These are phyloP conservation scores for Drosophila melanosoma DNA, from an alignment of 2,888 invertebrate species.

Conservation along the genomic window DNA sequence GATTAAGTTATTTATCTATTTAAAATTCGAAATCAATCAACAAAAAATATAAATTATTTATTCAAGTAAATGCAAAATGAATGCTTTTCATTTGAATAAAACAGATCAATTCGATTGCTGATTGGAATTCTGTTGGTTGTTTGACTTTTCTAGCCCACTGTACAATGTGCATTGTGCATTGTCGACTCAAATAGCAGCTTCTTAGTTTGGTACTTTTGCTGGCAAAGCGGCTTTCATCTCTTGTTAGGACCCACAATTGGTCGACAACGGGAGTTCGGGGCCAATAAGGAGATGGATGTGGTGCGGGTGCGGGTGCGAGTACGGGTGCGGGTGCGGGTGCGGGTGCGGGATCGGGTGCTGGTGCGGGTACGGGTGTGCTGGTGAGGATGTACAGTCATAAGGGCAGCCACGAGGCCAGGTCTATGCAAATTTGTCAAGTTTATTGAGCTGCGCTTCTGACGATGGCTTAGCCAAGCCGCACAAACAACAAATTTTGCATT, in stretches of 20 bases:
- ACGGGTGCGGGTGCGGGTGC: background rate
- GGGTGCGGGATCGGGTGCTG: background rate
- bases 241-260: constrained; percentile 40
- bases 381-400: constrained; percentile 19
- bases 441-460: constrained; percentile 60
- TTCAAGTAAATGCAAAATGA: background rate
- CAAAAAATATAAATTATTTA: background rate
- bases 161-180: constrained; percentile 5
- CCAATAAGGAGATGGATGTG: background rate
- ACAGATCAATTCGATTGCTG: background rate
- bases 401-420: constrained; percentile 28
- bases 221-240: constrained; percentile 47
- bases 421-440: constrained; percentile 71
- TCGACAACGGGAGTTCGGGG: background rate
- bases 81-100: background rate
- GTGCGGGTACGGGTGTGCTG: background rate
- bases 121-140: background rate
- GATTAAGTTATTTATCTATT: background rate
- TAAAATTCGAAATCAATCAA: background rate
- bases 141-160: constrained; percentile 19
- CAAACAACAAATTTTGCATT: constrained; percentile 54
- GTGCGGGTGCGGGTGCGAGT: background rate
- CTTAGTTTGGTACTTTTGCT: constrained; percentile 30
- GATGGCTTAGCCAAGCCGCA: constrained; percentile 31
- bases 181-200: constrained; percentile 12